Conservation (phyloP, 1,140 invertebrate genomes). For the Drosophila kikkawai region DNA sequence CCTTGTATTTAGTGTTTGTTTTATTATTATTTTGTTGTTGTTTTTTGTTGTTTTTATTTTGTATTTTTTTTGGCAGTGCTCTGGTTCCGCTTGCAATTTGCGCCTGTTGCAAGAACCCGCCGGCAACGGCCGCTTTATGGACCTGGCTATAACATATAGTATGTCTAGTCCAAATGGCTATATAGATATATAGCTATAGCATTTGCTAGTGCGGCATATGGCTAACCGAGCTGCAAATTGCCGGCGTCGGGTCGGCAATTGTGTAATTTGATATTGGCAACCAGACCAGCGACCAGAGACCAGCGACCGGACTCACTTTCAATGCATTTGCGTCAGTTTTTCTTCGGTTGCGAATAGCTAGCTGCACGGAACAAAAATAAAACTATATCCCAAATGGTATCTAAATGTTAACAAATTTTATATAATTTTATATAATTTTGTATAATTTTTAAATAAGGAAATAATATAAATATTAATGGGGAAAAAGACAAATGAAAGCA, state of each 20-base stretch:
- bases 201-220: conserved; percentile 37
- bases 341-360: conserved; percentile 24
- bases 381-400: neutral
- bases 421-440: neutral
- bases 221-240: conserved; percentile 71
- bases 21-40: conserved; percentile 2
- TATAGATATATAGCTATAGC: conserved; percentile 1
- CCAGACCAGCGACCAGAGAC: conserved; percentile 46
- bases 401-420: neutral
- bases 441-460: no score
- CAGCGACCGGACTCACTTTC: conserved; percentile 65
- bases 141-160: conserved; percentile 2
- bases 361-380: conserved; percentile 1
- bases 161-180: conserved; percentile 38
- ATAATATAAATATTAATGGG: neutral
- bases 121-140: conserved; percentile 10
- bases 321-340: conserved; percentile 69
- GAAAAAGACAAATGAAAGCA: neutral
- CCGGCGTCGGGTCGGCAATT: conserved; percentile 54
- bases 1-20: conserved; percentile 8
- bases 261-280: conserved; percentile 82
- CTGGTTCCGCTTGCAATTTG: conserved; percentile 58
- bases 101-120: conserved; percentile 55
- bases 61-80: conserved; percentile 23
- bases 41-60: neutral